Conservation (phyloP, 2,797 vertebrate species). For the Hemibagrus guttatus region DNA sequence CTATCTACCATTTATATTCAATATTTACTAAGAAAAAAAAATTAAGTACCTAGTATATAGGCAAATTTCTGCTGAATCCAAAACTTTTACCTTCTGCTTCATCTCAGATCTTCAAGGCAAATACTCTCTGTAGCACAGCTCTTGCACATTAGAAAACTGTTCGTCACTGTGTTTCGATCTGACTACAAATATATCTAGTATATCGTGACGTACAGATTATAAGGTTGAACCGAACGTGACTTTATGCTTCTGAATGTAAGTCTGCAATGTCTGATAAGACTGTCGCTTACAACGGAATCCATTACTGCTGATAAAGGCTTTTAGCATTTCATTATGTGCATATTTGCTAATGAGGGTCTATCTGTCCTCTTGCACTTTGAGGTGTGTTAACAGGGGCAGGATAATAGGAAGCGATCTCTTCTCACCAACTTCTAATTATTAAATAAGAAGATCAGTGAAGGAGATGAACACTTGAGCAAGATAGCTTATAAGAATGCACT, state of each 20-base stretch:
- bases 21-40: background rate
- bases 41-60: background rate
- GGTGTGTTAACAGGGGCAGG: background rate
- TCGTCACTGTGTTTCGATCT: background rate
- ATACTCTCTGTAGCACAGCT: background rate
- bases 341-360: background rate
- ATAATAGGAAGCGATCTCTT: background rate
- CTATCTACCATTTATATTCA: background rate
- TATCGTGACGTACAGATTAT: background rate
- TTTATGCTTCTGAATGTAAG: background rate
- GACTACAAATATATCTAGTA: background rate
- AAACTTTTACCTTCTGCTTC: background rate
- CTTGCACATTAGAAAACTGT: background rate
- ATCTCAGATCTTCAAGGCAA: background rate
- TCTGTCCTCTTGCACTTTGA: background rate
- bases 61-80: background rate
- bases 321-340: background rate
- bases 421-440: background rate
- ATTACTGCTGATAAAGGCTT: background rate
- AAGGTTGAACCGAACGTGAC: background rate
- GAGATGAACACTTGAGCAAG: background rate
- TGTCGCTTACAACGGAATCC: background rate
- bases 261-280: background rate
- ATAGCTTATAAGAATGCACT: background rate
- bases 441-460: background rate